phyloP scores from a whole-genome alignment of 2,113 vertebrate genomes.

The Raja brachyura region DNA sequence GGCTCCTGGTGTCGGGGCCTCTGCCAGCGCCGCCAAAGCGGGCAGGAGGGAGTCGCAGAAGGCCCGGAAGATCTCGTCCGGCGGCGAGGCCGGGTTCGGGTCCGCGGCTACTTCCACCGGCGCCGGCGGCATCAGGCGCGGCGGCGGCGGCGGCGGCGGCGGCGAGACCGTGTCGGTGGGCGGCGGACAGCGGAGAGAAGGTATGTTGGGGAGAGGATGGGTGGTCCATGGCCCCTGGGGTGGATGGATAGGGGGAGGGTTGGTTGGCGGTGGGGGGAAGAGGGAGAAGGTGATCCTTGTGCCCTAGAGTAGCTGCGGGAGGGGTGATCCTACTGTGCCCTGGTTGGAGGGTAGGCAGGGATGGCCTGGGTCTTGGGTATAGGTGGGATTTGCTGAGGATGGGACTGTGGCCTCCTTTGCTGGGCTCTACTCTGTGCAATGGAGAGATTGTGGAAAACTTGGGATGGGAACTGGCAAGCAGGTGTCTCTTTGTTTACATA shows the following conservation, averaged over 20 bases:
- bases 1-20: neutral
- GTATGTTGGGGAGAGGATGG: neutral
- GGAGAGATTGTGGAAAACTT: neutral
- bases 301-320: too few relatives aligned
- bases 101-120: neutral
- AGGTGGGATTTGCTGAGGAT: too few relatives aligned
- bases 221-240: too few relatives aligned
- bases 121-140: neutral
- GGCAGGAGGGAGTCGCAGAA: slow-evolving; percentile 68
- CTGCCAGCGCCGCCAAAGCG: slow-evolving; percentile 44
- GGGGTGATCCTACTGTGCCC: too few relatives aligned
- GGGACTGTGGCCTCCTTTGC: too few relatives aligned
- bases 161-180: neutral
- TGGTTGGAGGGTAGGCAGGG: too few relatives aligned
- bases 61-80: slow-evolving; percentile 51
- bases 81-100: slow-evolving; percentile 2
- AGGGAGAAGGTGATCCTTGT: too few relatives aligned
- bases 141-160: neutral
- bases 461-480: neutral
- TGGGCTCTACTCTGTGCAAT: too few relatives aligned
- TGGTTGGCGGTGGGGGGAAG: too few relatives aligned
- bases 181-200: slow-evolving; percentile 38
- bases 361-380: too few relatives aligned
- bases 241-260: too few relatives aligned
- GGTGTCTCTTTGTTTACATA: neutral